Evolutionary conservation across 2,888 invertebrate genomes (phyloP), one percentile per base, ranked within the genome.

Genomic region (Lamellibrachia satsuma): DNA sequence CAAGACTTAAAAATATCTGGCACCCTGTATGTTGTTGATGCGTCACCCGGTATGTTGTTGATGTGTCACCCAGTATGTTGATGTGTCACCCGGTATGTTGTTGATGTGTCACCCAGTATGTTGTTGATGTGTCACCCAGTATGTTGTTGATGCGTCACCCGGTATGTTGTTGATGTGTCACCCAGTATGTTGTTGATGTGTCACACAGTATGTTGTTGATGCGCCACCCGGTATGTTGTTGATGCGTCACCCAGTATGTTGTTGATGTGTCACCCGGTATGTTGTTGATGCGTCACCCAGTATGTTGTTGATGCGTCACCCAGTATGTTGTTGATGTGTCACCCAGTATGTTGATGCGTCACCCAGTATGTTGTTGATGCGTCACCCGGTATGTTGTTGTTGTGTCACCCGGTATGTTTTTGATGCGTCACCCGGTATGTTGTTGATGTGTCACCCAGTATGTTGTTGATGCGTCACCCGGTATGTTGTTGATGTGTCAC

Each of bases 101-200:
- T 91, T 91, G 52, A 39, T 52, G 22, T 52, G 39, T 92, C 92
- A 9, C 93, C 39, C 60, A 1, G 39, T 39, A 39, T 91, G 55
- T 60, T 90, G 91, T 92, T 92, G 93, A 92, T 90, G 92, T 75
- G 90, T 98, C n/a, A n/a, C n/a, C n/a, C n/a, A n/a, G n/a, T n/a
- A n/a, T n/a, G n/a, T n/a, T n/a, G n/a, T n/a, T 75, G 75, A 22
- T 75, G 75, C 0, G 22, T 3, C 75, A 1, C 75, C 75, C 15
- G 6, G 75, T 75, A 75, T 6, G 52, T 22, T 27, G 91, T n/a
- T 22, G 90, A 90, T 90, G n/a, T 1, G n/a, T 1, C n/a, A 90
- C n/a, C n/a, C 15, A 0, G 15, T 90, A 90, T 7, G 91, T 3
- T 27, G 11, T 91, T 91, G 52, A 39, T 52, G 22, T 52, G 39